Percentiles rank a stretch among this genome's conserved stretches.
Evolutionary conservation across 2,797 vertebrate genomes (phyloP).

Genomic region (Brachymystax lenok): DNA sequence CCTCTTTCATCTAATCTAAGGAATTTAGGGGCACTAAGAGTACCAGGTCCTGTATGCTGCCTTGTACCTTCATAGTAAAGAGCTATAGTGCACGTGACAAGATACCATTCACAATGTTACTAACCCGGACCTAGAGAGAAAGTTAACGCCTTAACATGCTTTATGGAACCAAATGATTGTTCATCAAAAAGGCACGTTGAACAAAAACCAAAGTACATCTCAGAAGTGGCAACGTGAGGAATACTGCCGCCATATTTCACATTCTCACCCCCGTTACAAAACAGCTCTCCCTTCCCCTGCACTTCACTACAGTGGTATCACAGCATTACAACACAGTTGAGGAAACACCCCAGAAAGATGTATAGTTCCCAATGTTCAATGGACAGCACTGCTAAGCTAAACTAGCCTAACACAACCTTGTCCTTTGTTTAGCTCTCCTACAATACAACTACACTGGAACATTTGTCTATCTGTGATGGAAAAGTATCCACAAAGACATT

Average conservation of each 20-base stretch:
- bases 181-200: slow-evolving; percentile 15
- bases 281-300: not conserved
- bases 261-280: not conserved
- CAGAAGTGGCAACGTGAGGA: not conserved
- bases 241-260: not conserved
- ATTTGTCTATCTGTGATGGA: no score
- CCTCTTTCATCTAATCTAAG: not conserved
- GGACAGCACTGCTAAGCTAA: not conserved
- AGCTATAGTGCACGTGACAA: not conserved
- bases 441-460: not conserved
- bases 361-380: not conserved
- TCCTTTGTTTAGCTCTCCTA: not conserved
- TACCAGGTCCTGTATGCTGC: not conserved
- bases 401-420: not conserved
- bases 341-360: not conserved
- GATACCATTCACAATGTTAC: not conserved
- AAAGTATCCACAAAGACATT: not conserved
- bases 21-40: not conserved
- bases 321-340: not conserved
- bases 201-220: not conserved
- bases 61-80: not conserved
- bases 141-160: not conserved
- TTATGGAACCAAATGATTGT: slow-evolving; percentile 12
- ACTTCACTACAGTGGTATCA: not conserved
- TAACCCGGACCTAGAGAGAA: not conserved